Conservation (phyloP, 1,140 invertebrate species). For the Notospermus geniculatus region DNA sequence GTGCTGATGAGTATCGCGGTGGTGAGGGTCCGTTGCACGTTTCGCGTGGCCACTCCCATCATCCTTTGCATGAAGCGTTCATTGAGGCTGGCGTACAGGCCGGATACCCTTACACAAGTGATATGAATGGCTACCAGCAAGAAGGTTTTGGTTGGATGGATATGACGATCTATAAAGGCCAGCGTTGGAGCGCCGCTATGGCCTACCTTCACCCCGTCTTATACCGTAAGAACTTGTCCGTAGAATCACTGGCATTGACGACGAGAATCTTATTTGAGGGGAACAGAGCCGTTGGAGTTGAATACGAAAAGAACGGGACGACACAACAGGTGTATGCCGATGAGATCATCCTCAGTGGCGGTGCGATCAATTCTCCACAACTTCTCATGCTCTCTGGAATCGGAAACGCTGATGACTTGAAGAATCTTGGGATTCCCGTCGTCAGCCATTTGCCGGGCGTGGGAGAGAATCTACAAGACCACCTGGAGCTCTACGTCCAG, state of each 20-base stretch:
- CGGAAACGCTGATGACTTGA: slow-evolving; percentile 76
- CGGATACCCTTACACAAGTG: slow-evolving; percentile 87
- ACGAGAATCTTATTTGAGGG: slow-evolving; percentile 81
- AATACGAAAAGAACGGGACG: slow-evolving; percentile 65
- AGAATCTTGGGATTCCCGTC: slow-evolving; percentile 63
- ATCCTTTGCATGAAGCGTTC: slow-evolving; percentile 66
- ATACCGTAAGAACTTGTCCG: slow-evolving; percentile 75
- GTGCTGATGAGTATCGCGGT: slow-evolving; percentile 56
- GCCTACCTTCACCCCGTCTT: slow-evolving; percentile 83
- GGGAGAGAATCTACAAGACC: slow-evolving; percentile 57
- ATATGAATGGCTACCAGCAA: slow-evolving; percentile 84
- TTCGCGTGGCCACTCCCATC: slow-evolving; percentile 52
- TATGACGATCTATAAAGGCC: slow-evolving; percentile 77
- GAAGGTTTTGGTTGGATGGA: slow-evolving; percentile 72
- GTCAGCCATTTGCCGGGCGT: slow-evolving; percentile 54
- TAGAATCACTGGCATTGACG: slow-evolving; percentile 80
- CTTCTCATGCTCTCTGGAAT: slow-evolving; percentile 89
- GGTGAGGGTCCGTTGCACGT: slow-evolving; percentile 57
- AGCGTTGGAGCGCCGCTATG: slow-evolving; percentile 85
- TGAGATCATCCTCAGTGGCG: slow-evolving; percentile 71
- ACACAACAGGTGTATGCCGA: slow-evolving; percentile 56
- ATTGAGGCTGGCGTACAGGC: slow-evolving; percentile 84
- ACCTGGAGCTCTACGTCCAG: slow-evolving; percentile 58
- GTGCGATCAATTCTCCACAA: slow-evolving; percentile 87
- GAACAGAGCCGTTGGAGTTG: slow-evolving; percentile 80